Base-by-base conservation (phyloP, 1,140 invertebrate genomes). In the Ostrea edulis region DNA sequence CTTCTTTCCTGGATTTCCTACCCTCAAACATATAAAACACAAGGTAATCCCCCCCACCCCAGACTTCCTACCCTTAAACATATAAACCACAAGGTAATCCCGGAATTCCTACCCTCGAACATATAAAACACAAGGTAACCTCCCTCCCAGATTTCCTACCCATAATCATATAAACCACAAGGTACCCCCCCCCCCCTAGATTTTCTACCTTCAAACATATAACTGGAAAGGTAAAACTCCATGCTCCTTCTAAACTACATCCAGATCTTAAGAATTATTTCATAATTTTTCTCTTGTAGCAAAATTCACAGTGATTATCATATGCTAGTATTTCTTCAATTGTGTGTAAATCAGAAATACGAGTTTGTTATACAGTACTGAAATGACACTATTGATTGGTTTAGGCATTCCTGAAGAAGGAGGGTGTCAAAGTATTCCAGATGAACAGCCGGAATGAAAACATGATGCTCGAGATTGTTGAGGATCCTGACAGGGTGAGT, bases 1-100 rank as follows among this genome's bases (percentile, higher is more conserved):
- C 8, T 97, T 97, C 92, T 98, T 97, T 93, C 97, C 97, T 52
- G 98, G 98, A 52, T 99, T 99, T 94, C 98, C 98, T 0, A 98
- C 97, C 0, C 95, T 99, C 90, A 97, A 97, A 92, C 97, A 98
- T 94, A 95, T 99, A 52, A 95, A 96, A 25, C 98, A 98, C 93
- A 96, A 95, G 91, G 97, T 97, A 91, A 90, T 88, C 11, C 25
- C 65, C 0, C n/a, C 14, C 58, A 7, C 12, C n/a, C 58, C 7
- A 3, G 12, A 58, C 5, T 58, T 17, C 20, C 58, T n/a, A 62
- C 58, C 35, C 35, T 44, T 0, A 7, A 62, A 62, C 17, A 25
- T 25, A 25, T n/a, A 68, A 55, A 55, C 95, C 96, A 52, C 92
- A 97, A 14, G 96, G 97, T 92, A 95, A 97, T 93, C 97, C 97